phyloP scores from a whole-genome alignment of 35 echinoderm and acorn worm genomes.

The Apostichopus californicus region DNA sequence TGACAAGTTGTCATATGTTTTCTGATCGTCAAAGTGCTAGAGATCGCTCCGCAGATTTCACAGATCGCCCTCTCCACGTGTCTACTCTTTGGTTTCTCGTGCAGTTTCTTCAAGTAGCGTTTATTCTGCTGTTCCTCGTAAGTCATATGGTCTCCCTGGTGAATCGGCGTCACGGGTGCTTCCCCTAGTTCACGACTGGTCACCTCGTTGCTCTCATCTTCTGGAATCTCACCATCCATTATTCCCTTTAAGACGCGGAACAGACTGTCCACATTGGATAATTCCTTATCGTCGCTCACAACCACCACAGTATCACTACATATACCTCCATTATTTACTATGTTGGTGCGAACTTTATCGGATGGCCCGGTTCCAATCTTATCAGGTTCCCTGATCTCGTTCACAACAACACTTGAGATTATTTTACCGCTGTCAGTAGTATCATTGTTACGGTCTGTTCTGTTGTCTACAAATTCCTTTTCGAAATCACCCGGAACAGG shows the following conservation, averaged over 20 bases:
- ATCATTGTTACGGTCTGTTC: background rate
- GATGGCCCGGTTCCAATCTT: background rate
- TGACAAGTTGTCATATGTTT: conserved; percentile 14
- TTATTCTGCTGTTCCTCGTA: background rate
- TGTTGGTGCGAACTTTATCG: background rate
- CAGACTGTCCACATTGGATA: background rate
- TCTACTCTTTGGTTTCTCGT: background rate
- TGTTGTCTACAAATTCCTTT: background rate
- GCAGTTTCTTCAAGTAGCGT: conserved; percentile 15
- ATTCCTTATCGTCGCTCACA: background rate
- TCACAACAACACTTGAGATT: no score
- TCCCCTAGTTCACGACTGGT: background rate
- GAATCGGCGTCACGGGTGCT: background rate
- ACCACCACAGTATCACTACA: background rate
- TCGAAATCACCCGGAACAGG: no score
- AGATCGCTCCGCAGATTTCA: conserved; percentile 13
- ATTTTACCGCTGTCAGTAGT: no score
- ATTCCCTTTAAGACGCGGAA: conserved; percentile 4
- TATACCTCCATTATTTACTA: background rate
- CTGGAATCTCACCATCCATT: background rate
- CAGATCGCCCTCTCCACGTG: background rate
- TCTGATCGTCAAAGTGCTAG: background rate
- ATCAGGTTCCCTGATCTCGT: background rate
- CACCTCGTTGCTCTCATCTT: background rate
- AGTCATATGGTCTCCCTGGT: background rate